Evolutionary conservation across 2,797 vertebrate genomes (phyloP).

Genomic region (Argentina silus): DNA sequence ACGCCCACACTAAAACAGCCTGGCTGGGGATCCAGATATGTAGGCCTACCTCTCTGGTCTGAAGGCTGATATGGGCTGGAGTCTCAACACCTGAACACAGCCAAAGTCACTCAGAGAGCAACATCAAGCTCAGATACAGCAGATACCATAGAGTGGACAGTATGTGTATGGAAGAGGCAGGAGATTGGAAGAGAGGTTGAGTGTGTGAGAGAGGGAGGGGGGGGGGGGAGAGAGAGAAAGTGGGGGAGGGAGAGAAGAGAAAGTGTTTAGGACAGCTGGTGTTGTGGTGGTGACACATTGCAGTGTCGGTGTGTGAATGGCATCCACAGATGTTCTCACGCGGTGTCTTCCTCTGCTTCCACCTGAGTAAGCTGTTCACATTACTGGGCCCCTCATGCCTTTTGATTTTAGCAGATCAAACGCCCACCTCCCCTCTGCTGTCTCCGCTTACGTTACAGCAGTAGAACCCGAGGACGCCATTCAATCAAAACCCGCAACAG

Average conservation of each 20-base stretch:
- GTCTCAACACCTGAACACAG: neutral
- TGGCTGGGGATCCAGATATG: neutral
- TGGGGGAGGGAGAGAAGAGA: neutral
- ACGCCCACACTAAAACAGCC: neutral
- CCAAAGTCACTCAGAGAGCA: neutral
- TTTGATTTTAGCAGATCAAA: neutral
- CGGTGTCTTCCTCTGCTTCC: slow-evolving; percentile 9
- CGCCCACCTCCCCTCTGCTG: neutral
- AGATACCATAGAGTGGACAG: neutral
- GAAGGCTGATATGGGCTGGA: too few relatives aligned
- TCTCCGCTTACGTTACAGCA: neutral
- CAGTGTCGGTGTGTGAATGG: slow-evolving; percentile 5
- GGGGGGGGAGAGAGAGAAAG: too few relatives aligned
- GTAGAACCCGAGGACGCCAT: too few relatives aligned
- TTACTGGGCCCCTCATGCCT: neutral
- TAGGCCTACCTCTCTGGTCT: neutral
- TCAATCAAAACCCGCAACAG: too few relatives aligned
- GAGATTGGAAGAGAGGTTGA: neutral
- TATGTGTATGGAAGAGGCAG: neutral
- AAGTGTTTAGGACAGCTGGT: neutral
- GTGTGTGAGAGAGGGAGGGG: neutral
- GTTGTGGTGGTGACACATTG: neutral
- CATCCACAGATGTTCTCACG: slow-evolving; percentile 21
- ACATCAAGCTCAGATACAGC: neutral
- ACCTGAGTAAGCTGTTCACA: neutral